phyloP scores from a whole-genome alignment of 2,888 invertebrate species.

The Drosophila fulvimacula region DNA sequence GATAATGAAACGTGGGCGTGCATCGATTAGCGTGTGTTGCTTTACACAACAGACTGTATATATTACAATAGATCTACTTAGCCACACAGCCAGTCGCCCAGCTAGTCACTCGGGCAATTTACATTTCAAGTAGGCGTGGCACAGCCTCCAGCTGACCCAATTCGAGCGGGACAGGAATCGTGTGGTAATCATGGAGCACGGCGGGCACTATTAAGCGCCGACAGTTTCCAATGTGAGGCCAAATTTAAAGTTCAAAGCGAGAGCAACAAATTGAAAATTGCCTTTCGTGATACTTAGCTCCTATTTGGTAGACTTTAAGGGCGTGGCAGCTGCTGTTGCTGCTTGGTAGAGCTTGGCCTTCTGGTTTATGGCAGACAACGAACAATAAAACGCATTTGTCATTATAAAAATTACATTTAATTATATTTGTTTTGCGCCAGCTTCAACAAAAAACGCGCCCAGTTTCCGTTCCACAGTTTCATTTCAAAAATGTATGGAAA shows the following conservation, averaged over 20 bases:
- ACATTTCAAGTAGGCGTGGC: conserved; percentile 47
- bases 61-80: conserved; percentile 59
- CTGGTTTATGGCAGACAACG: conserved; percentile 9
- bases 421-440: conserved; percentile 66
- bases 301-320: conserved; percentile 11
- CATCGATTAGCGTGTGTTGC: conserved; percentile 69
- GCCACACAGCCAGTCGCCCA: neutral
- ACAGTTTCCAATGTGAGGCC: conserved; percentile 13
- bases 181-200: conserved; percentile 42
- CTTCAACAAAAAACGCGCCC: conserved; percentile 57
- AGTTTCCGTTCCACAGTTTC: conserved; percentile 70
- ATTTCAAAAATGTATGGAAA: conserved; percentile 9
- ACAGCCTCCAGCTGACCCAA: conserved; percentile 42
- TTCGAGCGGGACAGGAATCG: conserved; percentile 35
- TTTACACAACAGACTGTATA: conserved; percentile 32
- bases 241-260: conserved; percentile 34
- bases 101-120: conserved; percentile 26
- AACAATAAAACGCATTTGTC: conserved; percentile 67
- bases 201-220: conserved; percentile 1
- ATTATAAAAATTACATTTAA: conserved; percentile 80
- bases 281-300: conserved; percentile 42
- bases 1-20: conserved; percentile 70
- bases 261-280: conserved; percentile 32
- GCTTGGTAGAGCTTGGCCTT: neutral
- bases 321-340: conserved; percentile 26